Evolutionary conservation across 2,888 invertebrate species (phyloP).

Genomic region (Zhuqinia jingwanae): DNA sequence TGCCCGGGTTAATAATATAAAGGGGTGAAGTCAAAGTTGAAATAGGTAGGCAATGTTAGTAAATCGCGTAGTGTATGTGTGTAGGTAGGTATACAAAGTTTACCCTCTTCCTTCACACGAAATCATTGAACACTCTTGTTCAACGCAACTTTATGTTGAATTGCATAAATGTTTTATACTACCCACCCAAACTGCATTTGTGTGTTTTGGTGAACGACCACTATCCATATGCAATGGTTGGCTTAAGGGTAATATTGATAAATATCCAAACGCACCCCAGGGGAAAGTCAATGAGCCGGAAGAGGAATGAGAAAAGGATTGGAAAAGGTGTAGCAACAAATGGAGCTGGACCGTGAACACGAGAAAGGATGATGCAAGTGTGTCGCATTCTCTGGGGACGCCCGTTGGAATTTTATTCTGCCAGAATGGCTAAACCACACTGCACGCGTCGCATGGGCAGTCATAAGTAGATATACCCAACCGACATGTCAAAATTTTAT

Average conservation of each 20-base stretch:
- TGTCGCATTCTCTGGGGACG: constrained; percentile 57
- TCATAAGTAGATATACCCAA: not conserved
- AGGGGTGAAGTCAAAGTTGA: constrained; percentile 38
- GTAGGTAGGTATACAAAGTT: too few species aligned
- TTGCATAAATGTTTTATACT: not conserved
- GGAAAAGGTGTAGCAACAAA: constrained; percentile 63
- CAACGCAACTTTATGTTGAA: not conserved
- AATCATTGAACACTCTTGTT: not conserved
- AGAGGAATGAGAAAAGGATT: constrained; percentile 64
- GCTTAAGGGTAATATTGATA: constrained; percentile 63
- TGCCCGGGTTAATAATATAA: not conserved
- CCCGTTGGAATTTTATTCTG: constrained; percentile 1
- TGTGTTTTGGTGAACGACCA: not conserved
- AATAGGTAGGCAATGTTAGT: not conserved
- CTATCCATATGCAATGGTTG: constrained; percentile 25
- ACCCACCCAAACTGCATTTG: not conserved
- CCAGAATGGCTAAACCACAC: not conserved
- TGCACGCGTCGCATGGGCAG: not conserved
- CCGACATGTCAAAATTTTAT: constrained; percentile 11
- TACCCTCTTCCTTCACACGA: not conserved
- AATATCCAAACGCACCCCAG: constrained; percentile 66
- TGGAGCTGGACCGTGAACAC: constrained; percentile 63
- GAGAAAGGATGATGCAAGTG: constrained; percentile 61
- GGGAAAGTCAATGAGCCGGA: constrained; percentile 69
- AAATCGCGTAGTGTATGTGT: too few species aligned